Percentiles rank a stretch among this genome's conserved stretches.
Evolutionary conservation across 2,888 invertebrate genomes (phyloP).

Genomic region (Coelopa pilipes): DNA sequence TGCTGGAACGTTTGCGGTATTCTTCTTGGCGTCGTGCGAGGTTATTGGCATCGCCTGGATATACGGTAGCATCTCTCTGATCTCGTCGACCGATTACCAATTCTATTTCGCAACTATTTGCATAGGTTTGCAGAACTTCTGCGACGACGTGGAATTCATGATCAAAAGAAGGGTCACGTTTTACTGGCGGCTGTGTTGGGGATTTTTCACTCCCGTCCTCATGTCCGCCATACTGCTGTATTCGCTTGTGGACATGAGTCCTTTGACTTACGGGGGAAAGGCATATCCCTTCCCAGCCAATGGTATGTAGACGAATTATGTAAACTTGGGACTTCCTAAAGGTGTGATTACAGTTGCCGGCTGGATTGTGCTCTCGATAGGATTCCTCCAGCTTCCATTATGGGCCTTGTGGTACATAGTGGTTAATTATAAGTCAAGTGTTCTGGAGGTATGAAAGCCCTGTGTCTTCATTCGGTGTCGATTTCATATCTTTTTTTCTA

Average conservation of each 20-base stretch:
- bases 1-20: constrained; percentile 73
- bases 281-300: constrained; percentile 72
- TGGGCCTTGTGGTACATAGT: constrained; percentile 62
- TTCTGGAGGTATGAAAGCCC: background rate
- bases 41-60: constrained; percentile 71
- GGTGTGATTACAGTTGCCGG: constrained; percentile 66
- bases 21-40: constrained; percentile 71
- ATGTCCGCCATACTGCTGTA: constrained; percentile 77
- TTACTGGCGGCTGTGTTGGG: constrained; percentile 85
- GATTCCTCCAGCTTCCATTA: constrained; percentile 67
- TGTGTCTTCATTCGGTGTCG: background rate
- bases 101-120: constrained; percentile 80
- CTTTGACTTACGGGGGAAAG: constrained; percentile 71
- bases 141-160: constrained; percentile 82
- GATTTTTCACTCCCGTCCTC: constrained; percentile 75
- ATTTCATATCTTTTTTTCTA: too few species aligned
- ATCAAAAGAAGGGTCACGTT: constrained; percentile 72
- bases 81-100: constrained; percentile 74
- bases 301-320: constrained; percentile 72
- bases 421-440: too few species aligned
- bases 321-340: constrained; percentile 61
- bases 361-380: constrained; percentile 68
- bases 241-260: constrained; percentile 71
- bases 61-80: constrained; percentile 67
- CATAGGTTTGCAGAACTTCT: constrained; percentile 63